phyloP scores from a whole-genome alignment of 2,888 invertebrate species.

The Drosophila silvestris region DNA sequence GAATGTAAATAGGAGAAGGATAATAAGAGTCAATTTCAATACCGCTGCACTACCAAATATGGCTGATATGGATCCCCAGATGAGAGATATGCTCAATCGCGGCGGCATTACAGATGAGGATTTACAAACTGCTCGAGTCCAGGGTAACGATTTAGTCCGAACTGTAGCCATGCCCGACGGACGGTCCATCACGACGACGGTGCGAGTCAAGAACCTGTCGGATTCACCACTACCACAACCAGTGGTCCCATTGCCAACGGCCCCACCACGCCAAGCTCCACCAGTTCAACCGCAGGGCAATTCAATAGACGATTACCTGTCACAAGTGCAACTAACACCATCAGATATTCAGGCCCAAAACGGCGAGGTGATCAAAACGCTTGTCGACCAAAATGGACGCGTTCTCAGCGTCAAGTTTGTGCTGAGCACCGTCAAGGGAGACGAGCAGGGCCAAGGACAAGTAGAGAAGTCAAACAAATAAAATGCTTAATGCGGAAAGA shows the following conservation, averaged over 20 bases:
- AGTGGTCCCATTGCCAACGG: not conserved
- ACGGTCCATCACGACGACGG: slow-evolving; percentile 51
- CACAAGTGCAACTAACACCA: slow-evolving; percentile 60
- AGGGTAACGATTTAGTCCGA: slow-evolving; percentile 47
- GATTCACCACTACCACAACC: not conserved
- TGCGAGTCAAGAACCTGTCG: slow-evolving; percentile 39
- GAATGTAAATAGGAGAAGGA: slow-evolving; percentile 34
- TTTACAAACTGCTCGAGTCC: slow-evolving; percentile 39
- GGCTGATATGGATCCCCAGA: slow-evolving; percentile 43
- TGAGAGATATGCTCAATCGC: slow-evolving; percentile 46
- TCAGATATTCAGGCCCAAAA: slow-evolving; percentile 59
- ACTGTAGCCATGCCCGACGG: slow-evolving; percentile 66
- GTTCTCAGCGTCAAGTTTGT: slow-evolving; percentile 71
- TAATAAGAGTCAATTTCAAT: slow-evolving; percentile 32
- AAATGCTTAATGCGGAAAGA: not conserved
- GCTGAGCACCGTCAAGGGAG: slow-evolving; percentile 59
- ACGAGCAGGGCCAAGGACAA: slow-evolving; percentile 1
- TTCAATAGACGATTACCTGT: slow-evolving; percentile 63
- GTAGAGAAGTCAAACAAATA: slow-evolving; percentile 29
- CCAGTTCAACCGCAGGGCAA: slow-evolving; percentile 7
- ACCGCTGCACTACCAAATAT: slow-evolving; percentile 25
- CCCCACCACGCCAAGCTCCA: not conserved
- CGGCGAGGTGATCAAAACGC: slow-evolving; percentile 65
- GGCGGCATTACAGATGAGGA: slow-evolving; percentile 70
- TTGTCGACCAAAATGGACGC: slow-evolving; percentile 74